Base-by-base conservation (phyloP, 2,797 vertebrate species). In the Tragelaphus eurycerus region DNA sequence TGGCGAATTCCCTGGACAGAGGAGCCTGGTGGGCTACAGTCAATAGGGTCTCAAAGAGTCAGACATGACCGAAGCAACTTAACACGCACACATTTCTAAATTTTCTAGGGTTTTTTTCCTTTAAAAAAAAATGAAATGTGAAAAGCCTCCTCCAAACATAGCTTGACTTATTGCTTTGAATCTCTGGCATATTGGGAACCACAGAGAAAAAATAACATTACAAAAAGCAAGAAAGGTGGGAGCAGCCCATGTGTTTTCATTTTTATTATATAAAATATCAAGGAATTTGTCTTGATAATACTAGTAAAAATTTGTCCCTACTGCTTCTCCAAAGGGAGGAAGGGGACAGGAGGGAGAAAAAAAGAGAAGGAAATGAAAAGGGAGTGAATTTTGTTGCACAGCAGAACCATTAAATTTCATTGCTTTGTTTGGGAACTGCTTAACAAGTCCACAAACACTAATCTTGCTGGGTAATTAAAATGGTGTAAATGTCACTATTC, bases 401-500 rank as follows among this genome's bases (percentile, higher is more conserved):
- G 16, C 60, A 54, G 55, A 94, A 83, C 48, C 78, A 98, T 98
- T 98, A 97, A 97, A 98, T 99, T 98, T 97, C 97, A 97, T 97
- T 90, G 96, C 97, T 97, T 7, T 98, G 83, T 98, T 98, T 98
- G 98, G 97, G 98, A 98, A 98, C 97, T 98, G 95, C 96, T 98
- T 98, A 98, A 52, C 95, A 96, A 98, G 88, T 95, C 95, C 9
- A 87, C 97, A 98, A 98, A 98, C 96, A 96, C 97, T 98, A 98
- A 98, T 98, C 98, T 98, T 95, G 89, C 95, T 89, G 96, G 96
- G 94, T 98, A 98, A 99, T 99, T 98, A 99, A 97, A 98, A 97
- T 89, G 97, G 94, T 98, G 98, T 98, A 99, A 98, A 98, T 98
- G 98, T 98, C 97, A 98, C 98, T 98, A 97, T 98, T 98, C 96